Evolutionary conservation across 2,888 invertebrate species (phyloP).

Genomic region (Lysandra bellargus): DNA sequence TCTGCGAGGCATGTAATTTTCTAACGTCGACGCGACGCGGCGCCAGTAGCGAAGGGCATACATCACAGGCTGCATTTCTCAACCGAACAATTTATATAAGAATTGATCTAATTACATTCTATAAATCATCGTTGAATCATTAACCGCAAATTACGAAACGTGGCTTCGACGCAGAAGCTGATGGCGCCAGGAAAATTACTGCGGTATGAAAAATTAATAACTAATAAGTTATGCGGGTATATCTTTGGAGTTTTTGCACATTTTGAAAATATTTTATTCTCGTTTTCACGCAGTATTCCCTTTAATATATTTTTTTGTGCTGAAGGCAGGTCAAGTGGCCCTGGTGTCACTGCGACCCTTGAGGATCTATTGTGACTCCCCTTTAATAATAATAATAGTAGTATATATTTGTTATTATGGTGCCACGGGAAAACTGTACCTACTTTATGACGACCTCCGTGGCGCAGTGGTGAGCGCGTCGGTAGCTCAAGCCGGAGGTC

Average conservation of each 20-base stretch:
- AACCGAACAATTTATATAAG: constrained; percentile 63
- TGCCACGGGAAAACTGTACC: too few relatives aligned
- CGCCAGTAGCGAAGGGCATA: constrained; percentile 72
- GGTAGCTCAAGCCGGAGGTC: too few relatives aligned
- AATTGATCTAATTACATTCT: constrained; percentile 61
- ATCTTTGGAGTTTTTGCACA: not conserved
- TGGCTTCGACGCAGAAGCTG: constrained; percentile 9
- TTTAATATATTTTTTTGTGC: too few relatives aligned
- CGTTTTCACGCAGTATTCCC: too few relatives aligned
- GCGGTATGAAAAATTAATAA: not conserved
- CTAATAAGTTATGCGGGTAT: not conserved
- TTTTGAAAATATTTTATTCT: not conserved
- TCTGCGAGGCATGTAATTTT: constrained; percentile 72
- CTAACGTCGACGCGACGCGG: constrained; percentile 70
- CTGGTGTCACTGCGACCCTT: too few relatives aligned
- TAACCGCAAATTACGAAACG: constrained; percentile 20
- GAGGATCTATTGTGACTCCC: too few relatives aligned
- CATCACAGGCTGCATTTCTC: constrained; percentile 58
- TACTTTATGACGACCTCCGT: too few relatives aligned
- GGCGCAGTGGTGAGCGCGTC: too few relatives aligned
- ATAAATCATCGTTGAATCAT: constrained; percentile 33
- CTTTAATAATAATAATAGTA: too few relatives aligned
- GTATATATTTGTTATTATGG: too few relatives aligned
- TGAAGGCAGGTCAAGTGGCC: too few relatives aligned
- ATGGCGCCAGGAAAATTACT: constrained; percentile 12